Evolutionary conservation across 1,140 invertebrate genomes (phyloP), one percentile per base, ranked within the genome.

Genomic region (Marisa cornuarietis): DNA sequence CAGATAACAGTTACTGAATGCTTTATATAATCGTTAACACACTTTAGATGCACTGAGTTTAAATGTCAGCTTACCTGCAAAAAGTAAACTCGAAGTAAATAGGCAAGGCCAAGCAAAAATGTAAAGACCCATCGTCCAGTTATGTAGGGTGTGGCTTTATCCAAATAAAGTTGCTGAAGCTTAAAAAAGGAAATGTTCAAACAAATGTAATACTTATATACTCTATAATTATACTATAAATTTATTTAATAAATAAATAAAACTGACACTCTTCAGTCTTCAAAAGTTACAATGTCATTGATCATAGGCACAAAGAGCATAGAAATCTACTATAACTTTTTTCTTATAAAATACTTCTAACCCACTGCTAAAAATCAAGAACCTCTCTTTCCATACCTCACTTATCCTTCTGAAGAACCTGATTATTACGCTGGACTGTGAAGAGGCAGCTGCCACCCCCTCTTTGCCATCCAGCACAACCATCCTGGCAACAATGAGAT

Each of bases 121-220:
- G 83, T 82, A 54, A 84, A 76, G 24, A 83, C 51, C 88, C 88
- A 89, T 82, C 88, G 79, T 14, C 81, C 77, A 20, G 69, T 79
- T 10, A 77, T 54, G 76, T 87, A 84, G 26, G 88, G 88, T 51
- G 88, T 89, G 18, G 84, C 80, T 65, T 84, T 84, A 72, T 89
- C 88, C 74, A 89, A 72, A 49, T 84, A 82, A 77, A 82, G 82
- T 75, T 88, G 88, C 54, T 89, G 85, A 54, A 85, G 74, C 88
- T 89, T 81, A 49, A 86, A 65, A 79, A 71, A 80, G 76, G 75
- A 62, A 72, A 20, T 26, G 13, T 9, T 22, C 52, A 31, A 66
- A 8, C 1, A 9, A 1, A 26, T 66, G n/a, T n/a, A 14, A 10
- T 18, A 51, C 22, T 18, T 58, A 61, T 24, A 69, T 16, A 51